Base-by-base conservation (phyloP, 2,888 invertebrate genomes). In the Sminthurides aquaticus region DNA sequence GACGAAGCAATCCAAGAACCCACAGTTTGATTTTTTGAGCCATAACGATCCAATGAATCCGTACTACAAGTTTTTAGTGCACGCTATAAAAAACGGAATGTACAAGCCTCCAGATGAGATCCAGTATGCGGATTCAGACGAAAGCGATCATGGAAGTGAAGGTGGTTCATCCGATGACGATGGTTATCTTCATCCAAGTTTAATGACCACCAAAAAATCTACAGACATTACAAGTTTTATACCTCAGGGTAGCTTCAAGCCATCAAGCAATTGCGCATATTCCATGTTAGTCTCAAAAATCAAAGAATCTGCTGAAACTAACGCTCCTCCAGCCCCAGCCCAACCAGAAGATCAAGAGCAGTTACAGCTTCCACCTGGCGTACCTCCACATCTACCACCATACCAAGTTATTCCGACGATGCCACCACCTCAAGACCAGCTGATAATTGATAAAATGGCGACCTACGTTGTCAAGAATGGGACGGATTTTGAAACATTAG, bases 391-490 rank as follows among this genome's bases (percentile, higher is more conserved):
- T 34, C 5, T 15, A 34, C 5, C 5, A 5, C 15, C 43, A 15
- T 34, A 34, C 54, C 49, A 25, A 26, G 20, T 48, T 25, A 43
- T 49, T 24, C 43, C 55, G 25, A 67, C 69, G 52, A 79, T 84
- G 1, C 96, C 96, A 0, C 88, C 92, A 0, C 87, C 88, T 2
- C 92, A 92, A 74, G 81, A 90, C 1, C 87, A 89, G 76, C 83
- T 89, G 24, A 90, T 98, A 8, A 90, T 99, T 65, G 94, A 96
- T 79, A 95, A 96, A 79, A 95, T 98, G 87, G 97, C 98, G 0
- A 87, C 88, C 70, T 97, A 97, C 79, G 97, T 99, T 0, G 90
- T 92, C 1, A 91, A 93, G 75, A 97, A 97, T 79, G 99, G 98
- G 0, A 85, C 87, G 63, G 90, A 91, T 75, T 97, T 98, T 77